Conservation (phyloP, 2,113 vertebrate genomes). For the Pelusios castaneus region DNA sequence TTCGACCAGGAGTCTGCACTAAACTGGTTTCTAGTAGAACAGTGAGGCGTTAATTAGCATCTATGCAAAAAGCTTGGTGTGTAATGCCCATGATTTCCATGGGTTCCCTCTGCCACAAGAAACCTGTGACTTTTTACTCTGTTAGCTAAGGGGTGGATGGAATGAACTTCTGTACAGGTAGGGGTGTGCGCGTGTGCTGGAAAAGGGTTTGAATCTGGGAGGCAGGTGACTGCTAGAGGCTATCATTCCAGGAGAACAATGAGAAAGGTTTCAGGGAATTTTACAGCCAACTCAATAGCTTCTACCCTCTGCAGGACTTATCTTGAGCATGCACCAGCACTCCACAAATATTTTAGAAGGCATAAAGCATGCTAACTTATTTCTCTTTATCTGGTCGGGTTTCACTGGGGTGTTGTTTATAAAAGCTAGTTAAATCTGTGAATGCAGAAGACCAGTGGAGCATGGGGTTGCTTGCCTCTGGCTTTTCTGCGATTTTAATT, state of each 20-base stretch:
- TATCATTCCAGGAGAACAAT: neutral
- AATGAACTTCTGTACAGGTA: neutral
- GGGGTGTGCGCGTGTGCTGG: neutral
- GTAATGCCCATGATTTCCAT: neutral
- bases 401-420: neutral
- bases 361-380: neutral
- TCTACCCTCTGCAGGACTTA: constrained; percentile 7
- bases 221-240: neutral
- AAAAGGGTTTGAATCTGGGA: neutral
- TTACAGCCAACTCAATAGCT: neutral
- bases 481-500: constrained; percentile 20
- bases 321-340: neutral
- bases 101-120: neutral
- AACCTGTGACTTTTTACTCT: neutral
- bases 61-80: neutral
- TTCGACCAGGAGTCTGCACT: neutral
- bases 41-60: neutral
- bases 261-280: neutral
- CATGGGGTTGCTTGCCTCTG: neutral
- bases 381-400: neutral
- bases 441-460: neutral
- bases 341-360: constrained; percentile 25
- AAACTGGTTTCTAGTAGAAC: neutral
- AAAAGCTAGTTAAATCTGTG: neutral
- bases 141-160: neutral